phyloP scores from a whole-genome alignment of 2,113 vertebrate species.

The Vanacampus margaritifer region DNA sequence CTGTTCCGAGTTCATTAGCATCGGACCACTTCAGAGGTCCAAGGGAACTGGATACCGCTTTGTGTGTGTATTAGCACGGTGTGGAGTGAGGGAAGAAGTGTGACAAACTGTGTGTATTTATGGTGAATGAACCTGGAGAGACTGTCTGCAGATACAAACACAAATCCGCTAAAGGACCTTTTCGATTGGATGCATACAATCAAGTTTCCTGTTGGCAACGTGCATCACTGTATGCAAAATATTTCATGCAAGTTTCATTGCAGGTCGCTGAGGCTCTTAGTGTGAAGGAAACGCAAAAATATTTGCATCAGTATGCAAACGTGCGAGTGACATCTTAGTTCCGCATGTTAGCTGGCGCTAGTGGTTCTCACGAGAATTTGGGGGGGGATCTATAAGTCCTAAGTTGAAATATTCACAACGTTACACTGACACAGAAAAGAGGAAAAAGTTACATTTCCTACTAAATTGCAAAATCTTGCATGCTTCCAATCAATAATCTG shows the following conservation, averaged over 20 bases:
- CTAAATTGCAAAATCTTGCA: background rate
- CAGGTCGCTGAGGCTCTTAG: background rate
- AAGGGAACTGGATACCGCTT: slow-evolving; percentile 43
- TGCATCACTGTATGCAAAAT: slow-evolving; percentile 1
- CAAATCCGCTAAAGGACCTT: background rate
- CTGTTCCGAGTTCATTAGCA: slow-evolving; percentile 64
- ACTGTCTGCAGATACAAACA: background rate
- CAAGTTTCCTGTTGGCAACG: background rate
- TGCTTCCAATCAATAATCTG: background rate
- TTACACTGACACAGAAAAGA: background rate
- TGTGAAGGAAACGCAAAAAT: background rate
- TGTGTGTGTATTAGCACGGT: slow-evolving; percentile 5
- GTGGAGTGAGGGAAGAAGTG: slow-evolving; percentile 3
- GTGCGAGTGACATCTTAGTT: background rate
- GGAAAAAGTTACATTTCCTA: background rate
- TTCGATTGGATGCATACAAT: background rate
- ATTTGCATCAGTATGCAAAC: slow-evolving; percentile 9
- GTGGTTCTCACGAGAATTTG: background rate
- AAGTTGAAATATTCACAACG: background rate
- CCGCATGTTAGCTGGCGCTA: background rate
- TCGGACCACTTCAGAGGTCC: slow-evolving; percentile 57
- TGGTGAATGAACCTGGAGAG: slow-evolving; percentile 2
- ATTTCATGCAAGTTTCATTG: background rate
- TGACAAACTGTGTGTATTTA: slow-evolving; percentile 19
- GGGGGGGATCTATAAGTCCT: background rate